Percentiles rank a stretch among this genome's conserved stretches.
phyloP scores from a whole-genome alignment of 2,113 vertebrate species.

The Gallinago paraguaiae region DNA sequence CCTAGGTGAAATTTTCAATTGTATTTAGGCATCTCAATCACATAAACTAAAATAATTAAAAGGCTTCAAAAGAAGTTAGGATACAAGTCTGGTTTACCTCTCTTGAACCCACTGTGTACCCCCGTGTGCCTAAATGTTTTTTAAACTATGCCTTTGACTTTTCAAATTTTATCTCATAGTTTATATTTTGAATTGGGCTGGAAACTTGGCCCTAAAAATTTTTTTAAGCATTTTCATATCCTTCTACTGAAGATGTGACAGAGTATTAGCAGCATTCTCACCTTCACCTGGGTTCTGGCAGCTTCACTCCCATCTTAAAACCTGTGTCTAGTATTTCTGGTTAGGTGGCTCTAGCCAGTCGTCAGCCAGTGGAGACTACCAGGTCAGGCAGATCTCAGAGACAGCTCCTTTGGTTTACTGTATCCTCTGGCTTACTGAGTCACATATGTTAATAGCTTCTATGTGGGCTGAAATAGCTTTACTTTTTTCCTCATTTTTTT shows the following conservation, averaged over 20 bases:
- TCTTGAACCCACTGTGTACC: neutral
- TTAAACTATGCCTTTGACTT: neutral
- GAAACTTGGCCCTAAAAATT: neutral
- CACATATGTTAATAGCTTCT: neutral
- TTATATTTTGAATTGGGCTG: neutral
- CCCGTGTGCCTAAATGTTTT: neutral
- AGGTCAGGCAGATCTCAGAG: neutral
- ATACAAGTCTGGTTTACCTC: neutral
- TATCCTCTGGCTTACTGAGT: neutral
- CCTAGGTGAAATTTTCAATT: neutral
- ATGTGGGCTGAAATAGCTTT: neutral
- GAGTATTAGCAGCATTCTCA: neutral
- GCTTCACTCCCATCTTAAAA: neutral
- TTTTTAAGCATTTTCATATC: neutral
- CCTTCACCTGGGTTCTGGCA: neutral
- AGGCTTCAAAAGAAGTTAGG: neutral
- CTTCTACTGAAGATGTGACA: neutral
- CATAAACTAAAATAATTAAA: neutral
- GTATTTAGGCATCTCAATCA: neutral
- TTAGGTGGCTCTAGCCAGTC: neutral
- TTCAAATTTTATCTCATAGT: neutral
- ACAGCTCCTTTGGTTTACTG: too few species aligned
- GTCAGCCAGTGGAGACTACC: neutral
- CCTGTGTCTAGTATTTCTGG: neutral
- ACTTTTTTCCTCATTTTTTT: neutral